Percentiles rank a stretch among this genome's conserved stretches.
Evolutionary conservation across 2,113 vertebrate genomes (phyloP).

Genomic region (Xyrauchen texanus): DNA sequence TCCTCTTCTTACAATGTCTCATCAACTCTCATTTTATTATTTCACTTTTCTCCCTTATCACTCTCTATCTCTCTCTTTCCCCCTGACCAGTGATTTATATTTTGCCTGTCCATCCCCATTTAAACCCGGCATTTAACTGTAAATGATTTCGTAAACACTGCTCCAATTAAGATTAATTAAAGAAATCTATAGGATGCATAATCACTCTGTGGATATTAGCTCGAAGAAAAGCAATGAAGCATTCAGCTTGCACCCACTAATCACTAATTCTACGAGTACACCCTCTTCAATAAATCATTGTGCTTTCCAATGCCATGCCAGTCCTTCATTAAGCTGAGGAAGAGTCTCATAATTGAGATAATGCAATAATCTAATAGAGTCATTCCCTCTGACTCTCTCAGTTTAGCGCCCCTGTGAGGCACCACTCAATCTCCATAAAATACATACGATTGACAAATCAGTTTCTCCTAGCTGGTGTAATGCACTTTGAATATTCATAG

Average conservation of each 20-base stretch:
- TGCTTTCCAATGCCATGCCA: conserved; percentile 72
- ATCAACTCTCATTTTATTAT: too few species aligned
- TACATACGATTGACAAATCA: conserved; percentile 86
- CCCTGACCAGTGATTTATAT: conserved; percentile 55
- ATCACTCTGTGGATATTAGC: conserved; percentile 63
- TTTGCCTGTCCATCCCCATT: conserved; percentile 68
- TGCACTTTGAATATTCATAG: conserved; percentile 85
- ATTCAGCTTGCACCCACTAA: conserved; percentile 65
- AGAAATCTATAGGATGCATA: conserved; percentile 90
- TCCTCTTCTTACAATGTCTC: too few species aligned
- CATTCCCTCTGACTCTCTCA: conserved; percentile 66
- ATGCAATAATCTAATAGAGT: conserved; percentile 71
- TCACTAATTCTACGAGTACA: conserved; percentile 53
- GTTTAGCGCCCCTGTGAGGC: conserved; percentile 78
- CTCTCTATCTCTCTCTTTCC: conserved; percentile 37
- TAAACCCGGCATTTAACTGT: conserved; percentile 94
- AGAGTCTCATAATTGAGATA: conserved; percentile 79
- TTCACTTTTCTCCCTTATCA: conserved; percentile 41
- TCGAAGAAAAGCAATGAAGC: conserved; percentile 58
- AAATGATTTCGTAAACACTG: conserved; percentile 96
- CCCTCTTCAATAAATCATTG: conserved; percentile 56
- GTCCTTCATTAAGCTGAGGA: conserved; percentile 77
- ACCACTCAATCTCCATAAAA: conserved; percentile 81
- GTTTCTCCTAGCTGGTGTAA: conserved; percentile 71
- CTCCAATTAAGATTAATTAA: conserved; percentile 98